Percentiles rank a stretch among this genome's conserved stretches.
Evolutionary conservation across 2,888 invertebrate genomes (phyloP).

Genomic region (Agriotes lineatus): DNA sequence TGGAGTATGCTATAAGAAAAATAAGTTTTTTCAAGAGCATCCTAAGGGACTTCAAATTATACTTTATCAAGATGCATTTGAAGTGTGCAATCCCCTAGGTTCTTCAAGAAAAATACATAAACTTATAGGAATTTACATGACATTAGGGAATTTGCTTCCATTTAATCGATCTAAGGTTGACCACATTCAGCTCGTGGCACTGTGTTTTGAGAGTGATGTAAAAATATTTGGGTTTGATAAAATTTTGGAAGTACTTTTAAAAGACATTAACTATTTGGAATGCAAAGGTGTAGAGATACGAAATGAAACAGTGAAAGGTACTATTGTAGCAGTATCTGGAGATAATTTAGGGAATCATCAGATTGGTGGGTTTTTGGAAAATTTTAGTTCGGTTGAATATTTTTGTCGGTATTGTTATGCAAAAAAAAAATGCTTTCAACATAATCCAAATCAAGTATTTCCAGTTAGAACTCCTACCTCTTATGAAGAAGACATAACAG

Average conservation of each 20-base stretch:
- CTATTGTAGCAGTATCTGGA: background rate
- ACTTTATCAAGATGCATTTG: no score
- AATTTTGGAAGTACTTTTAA: no score
- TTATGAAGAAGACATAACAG: constrained; percentile 18
- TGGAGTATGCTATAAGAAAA: no score
- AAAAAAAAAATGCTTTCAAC: constrained; percentile 3
- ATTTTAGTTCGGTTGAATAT: constrained; percentile 42
- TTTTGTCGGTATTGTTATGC: constrained; percentile 50
- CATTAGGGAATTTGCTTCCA: background rate
- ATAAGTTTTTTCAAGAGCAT: no score
- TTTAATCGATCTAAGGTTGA: background rate
- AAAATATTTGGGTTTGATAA: background rate
- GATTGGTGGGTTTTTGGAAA: constrained; percentile 42
- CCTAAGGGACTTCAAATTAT: no score
- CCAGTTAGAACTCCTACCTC: constrained; percentile 8
- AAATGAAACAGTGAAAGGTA: background rate
- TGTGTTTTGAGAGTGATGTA: background rate
- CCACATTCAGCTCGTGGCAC: background rate
- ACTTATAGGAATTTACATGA: no score
- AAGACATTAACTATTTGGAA: background rate
- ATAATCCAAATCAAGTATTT: background rate
- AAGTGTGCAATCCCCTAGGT: no score
- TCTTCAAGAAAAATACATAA: no score
- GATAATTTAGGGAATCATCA: constrained; percentile 44
- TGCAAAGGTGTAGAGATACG: background rate